These are phyloP conservation scores for Ptychodera flava DNA, from an alignment of 35 echinoderm and acorn worm species.

Conservation along the genomic window DNA sequence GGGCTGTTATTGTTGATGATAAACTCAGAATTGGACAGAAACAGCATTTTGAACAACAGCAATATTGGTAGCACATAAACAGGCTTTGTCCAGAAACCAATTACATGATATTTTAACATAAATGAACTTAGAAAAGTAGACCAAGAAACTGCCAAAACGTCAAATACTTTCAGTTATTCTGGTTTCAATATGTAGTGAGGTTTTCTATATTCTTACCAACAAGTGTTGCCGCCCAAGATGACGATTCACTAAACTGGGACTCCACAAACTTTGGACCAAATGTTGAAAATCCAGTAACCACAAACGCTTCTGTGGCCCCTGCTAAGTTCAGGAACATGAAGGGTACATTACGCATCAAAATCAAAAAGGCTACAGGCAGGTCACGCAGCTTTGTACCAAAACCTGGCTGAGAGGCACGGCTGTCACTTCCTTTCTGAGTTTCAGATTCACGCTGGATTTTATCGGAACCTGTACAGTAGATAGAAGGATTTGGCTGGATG, in stretches of 20 bases:
- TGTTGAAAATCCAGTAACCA: slow-evolving; percentile 64
- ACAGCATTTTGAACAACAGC: too few species aligned
- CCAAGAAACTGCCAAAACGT: too few species aligned
- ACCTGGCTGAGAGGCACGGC: not conserved
- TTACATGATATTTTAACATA: too few species aligned
- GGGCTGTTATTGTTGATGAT: too few species aligned
- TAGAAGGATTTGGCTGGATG: too few species aligned
- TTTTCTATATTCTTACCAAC: slow-evolving; percentile 35
- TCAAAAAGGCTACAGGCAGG: slow-evolving; percentile 64
- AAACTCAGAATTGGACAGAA: too few species aligned
- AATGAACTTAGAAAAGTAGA: too few species aligned
- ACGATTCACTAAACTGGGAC: slow-evolving; percentile 72
- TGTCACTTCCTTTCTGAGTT: not conserved
- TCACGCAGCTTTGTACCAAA: slow-evolving; percentile 38
- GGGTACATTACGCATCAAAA: slow-evolving; percentile 66
- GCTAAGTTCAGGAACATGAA: slow-evolving; percentile 90
- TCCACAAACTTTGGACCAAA: slow-evolving; percentile 98
- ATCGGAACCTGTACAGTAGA: not conserved
- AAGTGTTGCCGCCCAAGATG: slow-evolving; percentile 59
- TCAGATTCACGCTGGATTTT: not conserved
- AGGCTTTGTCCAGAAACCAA: too few species aligned
- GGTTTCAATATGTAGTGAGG: too few species aligned
- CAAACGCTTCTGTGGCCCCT: slow-evolving; percentile 78
- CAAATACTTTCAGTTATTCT: too few species aligned
- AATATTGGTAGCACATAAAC: too few species aligned